Percentiles rank a stretch among this genome's conserved stretches.
Conservation (phyloP, 1,140 invertebrate species). For the Heliconius melpomene region DNA sequence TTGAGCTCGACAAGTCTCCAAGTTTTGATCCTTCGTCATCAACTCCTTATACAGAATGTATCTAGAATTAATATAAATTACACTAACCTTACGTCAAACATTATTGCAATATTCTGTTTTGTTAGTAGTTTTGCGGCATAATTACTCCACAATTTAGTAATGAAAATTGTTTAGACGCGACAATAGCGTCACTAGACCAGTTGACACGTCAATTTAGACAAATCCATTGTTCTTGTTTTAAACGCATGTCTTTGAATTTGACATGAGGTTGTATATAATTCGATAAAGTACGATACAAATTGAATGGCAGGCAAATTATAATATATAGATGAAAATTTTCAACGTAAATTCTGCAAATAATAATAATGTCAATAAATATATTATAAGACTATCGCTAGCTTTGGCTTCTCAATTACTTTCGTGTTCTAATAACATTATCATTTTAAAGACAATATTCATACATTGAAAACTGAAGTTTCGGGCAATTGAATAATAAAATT, state of each 20-base stretch:
- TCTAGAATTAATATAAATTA: constrained; percentile 46
- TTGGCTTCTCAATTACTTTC: too few species aligned
- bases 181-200: background rate
- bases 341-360: background rate
- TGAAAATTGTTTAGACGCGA: constrained; percentile 18
- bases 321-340: background rate
- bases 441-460: too few species aligned
- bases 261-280: constrained; percentile 7
- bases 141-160: background rate
- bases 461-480: too few species aligned
- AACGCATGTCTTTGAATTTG: background rate
- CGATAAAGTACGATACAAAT: background rate
- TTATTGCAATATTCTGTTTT: constrained; percentile 36
- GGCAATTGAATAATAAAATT: too few species aligned
- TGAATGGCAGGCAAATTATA: background rate
- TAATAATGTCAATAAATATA: background rate
- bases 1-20: constrained; percentile 69
- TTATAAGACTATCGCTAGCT: too few species aligned
- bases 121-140: background rate
- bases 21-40: constrained; percentile 71
- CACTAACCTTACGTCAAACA: constrained; percentile 55
- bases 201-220: background rate
- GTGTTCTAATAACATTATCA: too few species aligned
- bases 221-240: constrained; percentile 1
- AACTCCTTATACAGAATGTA: constrained; percentile 73